Conservation (phyloP, 2,888 invertebrate genomes). For the Scelioninae gen. 2 region DNA sequence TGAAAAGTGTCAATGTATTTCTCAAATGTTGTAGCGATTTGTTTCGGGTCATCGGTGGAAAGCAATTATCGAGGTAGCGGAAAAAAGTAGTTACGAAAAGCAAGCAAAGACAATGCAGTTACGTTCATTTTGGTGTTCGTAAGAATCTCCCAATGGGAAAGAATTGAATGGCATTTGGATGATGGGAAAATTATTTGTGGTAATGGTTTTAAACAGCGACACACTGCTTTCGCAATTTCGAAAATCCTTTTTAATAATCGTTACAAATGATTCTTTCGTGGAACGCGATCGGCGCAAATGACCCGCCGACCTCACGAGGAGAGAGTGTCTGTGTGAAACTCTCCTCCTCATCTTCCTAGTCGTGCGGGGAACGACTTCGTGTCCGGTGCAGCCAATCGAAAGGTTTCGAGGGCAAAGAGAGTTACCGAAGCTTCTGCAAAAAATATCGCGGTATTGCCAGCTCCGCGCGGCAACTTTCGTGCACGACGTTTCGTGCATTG, state of each 20-base stretch:
- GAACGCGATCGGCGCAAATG: constrained; percentile 45
- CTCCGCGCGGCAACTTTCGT: constrained; percentile 27
- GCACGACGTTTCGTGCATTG: constrained; percentile 9
- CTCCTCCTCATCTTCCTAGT: constrained; percentile 53
- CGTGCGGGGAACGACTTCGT: constrained; percentile 43
- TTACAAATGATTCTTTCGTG: constrained; percentile 4
- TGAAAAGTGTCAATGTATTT: too few species aligned
- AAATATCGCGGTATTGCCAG: constrained; percentile 15
- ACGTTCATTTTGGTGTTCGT: too few species aligned
- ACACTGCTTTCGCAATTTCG: constrained; percentile 10
- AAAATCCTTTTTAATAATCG: constrained; percentile 7
- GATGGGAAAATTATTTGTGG: too few species aligned
- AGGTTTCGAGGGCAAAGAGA: constrained; percentile 68
- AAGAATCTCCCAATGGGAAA: too few species aligned
- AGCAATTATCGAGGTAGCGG: too few species aligned
- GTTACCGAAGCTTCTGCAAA: constrained; percentile 21
- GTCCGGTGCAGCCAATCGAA: constrained; percentile 60
- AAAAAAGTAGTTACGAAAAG: too few species aligned
- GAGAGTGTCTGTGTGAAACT: constrained; percentile 59
- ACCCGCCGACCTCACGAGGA: constrained; percentile 54
- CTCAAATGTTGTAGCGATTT: too few species aligned
- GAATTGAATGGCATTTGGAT: too few species aligned
- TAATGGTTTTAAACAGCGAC: too few species aligned
- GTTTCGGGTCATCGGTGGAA: too few species aligned
- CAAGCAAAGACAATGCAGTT: too few species aligned